A percentile compares a stretch with the other conserved stretches of the same genome.
phyloP scores from a whole-genome alignment of 2,113 vertebrate genomes.

The Tenebrosternarchus preto region DNA sequence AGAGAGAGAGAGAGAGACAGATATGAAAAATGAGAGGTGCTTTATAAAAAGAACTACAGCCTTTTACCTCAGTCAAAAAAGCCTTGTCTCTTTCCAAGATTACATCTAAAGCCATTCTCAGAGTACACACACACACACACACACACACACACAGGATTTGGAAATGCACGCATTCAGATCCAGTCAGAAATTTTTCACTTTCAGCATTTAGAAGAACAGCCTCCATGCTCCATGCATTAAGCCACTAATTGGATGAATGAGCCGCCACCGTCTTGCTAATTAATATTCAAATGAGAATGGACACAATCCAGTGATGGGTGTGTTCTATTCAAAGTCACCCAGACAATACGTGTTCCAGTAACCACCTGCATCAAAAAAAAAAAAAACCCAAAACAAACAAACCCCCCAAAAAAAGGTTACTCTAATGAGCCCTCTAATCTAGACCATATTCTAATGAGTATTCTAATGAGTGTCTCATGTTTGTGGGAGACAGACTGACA shows the following conservation, averaged over 20 bases:
- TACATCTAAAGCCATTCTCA: background rate
- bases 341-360: background rate
- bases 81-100: background rate
- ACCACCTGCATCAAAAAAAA: slow-evolving; percentile 29
- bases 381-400: too few relatives aligned
- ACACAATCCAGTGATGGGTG: background rate
- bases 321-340: slow-evolving; percentile 1
- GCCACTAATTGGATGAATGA: background rate
- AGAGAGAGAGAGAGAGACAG: background rate
- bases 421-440: slow-evolving; percentile 43
- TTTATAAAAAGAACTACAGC: slow-evolving; percentile 1
- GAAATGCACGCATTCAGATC: too few relatives aligned
- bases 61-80: background rate
- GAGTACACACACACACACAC: background rate
- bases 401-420: too few relatives aligned
- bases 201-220: background rate
- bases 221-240: background rate
- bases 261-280: background rate
- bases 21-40: background rate
- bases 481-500: slow-evolving; percentile 56
- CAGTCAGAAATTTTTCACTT: too few relatives aligned
- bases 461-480: slow-evolving; percentile 45
- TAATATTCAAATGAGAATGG: slow-evolving; percentile 14
- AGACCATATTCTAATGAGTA: slow-evolving; percentile 56
- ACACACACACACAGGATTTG: too few relatives aligned